A percentile compares a stretch with the other conserved stretches of the same genome.
Conservation (phyloP, 2,113 vertebrate genomes). For the Scalopus aquaticus region DNA sequence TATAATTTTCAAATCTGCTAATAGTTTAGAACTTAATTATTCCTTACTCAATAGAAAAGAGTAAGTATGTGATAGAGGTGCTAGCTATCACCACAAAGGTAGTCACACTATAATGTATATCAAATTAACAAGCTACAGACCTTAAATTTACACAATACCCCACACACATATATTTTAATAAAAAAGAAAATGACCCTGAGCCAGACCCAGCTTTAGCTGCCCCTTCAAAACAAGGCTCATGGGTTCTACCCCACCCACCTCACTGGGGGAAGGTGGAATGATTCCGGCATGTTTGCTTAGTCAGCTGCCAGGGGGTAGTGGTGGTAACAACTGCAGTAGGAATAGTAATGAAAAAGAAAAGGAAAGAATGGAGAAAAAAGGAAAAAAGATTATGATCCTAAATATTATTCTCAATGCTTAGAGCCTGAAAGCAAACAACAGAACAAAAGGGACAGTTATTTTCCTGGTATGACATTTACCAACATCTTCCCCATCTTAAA, state of each 20-base stretch:
- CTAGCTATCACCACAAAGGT: background rate
- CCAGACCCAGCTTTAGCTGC: background rate
- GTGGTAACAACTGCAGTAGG: background rate
- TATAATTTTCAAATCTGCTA: background rate
- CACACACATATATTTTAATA: background rate
- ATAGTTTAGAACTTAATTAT: background rate
- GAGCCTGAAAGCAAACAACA: background rate
- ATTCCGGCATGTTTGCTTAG: background rate
- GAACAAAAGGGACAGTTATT: background rate
- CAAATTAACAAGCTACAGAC: background rate
- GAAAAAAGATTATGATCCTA: background rate
- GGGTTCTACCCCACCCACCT: background rate
- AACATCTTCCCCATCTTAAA: background rate
- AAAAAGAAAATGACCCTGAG: background rate
- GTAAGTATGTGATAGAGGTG: background rate
- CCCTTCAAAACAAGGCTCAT: background rate
- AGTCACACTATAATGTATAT: background rate
- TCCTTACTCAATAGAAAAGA: background rate
- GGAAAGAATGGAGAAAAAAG: background rate
- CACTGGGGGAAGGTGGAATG: background rate
- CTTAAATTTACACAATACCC: background rate
- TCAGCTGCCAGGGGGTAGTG: background rate
- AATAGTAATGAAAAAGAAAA: background rate
- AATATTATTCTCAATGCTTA: background rate
- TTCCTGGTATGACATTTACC: background rate